These are phyloP conservation scores for Promerops cafer DNA, from an alignment of 2,113 vertebrate genomes.

Conservation along the genomic window DNA sequence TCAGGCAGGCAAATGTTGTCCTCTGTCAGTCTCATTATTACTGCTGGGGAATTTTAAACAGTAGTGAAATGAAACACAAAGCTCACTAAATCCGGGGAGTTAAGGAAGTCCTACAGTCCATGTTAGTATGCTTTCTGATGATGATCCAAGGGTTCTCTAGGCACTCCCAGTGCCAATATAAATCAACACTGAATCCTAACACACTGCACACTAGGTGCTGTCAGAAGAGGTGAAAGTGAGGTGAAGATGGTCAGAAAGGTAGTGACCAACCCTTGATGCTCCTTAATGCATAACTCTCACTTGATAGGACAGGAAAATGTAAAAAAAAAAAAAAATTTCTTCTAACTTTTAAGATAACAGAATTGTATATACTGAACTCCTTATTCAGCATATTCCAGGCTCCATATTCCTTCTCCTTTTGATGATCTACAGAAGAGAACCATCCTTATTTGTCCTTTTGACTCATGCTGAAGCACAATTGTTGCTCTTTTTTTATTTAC, in stretches of 20 bases:
- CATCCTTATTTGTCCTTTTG: background rate
- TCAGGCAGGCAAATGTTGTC: background rate
- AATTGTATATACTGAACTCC: background rate
- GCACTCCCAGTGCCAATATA: background rate
- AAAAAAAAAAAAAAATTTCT: background rate
- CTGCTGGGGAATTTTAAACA: background rate
- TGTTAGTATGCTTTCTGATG: background rate
- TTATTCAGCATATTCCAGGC: background rate
- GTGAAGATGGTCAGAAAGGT: background rate
- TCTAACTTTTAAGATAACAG: background rate
- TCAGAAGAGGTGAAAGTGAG: background rate
- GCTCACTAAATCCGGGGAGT: background rate
- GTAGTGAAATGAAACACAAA: background rate
- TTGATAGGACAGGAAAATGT: background rate
- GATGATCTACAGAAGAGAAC: background rate
- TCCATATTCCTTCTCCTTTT: background rate
- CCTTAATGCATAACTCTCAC: background rate
- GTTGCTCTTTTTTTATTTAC: background rate
- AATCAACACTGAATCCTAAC: accelerated
- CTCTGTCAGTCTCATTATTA: background rate
- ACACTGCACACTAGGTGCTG: background rate
- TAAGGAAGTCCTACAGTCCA: background rate
- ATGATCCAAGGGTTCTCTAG: background rate
- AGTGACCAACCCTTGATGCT: background rate
- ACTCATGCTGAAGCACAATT: background rate